A percentile compares a stretch with the other conserved stretches of the same genome.
Evolutionary conservation across 2,797 vertebrate genomes (phyloP).

Genomic region (Lepus townsendii): DNA sequence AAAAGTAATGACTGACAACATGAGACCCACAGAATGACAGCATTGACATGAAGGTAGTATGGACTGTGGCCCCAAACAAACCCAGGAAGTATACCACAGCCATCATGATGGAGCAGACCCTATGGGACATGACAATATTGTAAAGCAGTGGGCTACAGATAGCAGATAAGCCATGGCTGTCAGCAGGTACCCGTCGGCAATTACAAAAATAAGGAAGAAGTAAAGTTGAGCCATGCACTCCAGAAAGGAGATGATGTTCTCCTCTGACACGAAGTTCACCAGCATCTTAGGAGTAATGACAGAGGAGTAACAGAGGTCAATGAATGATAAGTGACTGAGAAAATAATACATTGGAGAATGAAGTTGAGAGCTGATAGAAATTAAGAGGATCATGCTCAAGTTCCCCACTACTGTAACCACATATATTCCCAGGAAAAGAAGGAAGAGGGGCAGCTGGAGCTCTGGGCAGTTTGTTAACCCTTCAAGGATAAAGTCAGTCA

Average conservation of each 20-base stretch:
- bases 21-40: constrained; percentile 54
- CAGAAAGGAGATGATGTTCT: not conserved
- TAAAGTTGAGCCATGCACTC: constrained; percentile 62
- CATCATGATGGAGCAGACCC: not conserved
- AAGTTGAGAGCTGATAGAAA: constrained; percentile 32
- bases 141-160: constrained; percentile 52
- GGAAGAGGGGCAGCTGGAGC: constrained; percentile 55
- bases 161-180: constrained; percentile 44
- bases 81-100: not conserved
- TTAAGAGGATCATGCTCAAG: constrained; percentile 72
- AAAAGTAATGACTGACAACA: constrained; percentile 68
- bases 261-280: constrained; percentile 18
- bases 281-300: constrained; percentile 64
- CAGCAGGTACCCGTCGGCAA: constrained; percentile 45
- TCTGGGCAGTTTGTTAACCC: constrained; percentile 41
- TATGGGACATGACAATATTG: not conserved
- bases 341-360: constrained; percentile 65
- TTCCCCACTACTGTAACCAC: constrained; percentile 55
- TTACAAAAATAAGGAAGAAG: constrained; percentile 50
- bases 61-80: constrained; percentile 10
- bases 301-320: constrained; percentile 53
- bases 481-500: not conserved
- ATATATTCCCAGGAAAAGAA: constrained; percentile 72
- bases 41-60: constrained; percentile 11
- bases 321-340: constrained; percentile 62